Conservation (phyloP, 2,888 invertebrate species). For the Margaritifera margaritifera region DNA sequence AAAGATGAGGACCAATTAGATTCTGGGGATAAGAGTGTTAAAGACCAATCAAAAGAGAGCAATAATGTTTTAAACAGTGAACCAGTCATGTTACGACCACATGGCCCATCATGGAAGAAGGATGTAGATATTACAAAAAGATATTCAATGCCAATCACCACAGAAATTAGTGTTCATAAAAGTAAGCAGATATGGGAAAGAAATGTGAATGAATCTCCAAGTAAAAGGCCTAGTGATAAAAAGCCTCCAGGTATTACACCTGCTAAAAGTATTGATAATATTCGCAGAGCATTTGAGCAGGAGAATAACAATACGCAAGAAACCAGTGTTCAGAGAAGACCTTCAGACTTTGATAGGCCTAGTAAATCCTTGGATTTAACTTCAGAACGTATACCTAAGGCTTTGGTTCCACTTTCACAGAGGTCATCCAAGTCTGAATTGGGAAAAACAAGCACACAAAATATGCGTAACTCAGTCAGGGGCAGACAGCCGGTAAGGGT, state of each 20-base stretch:
- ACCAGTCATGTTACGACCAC: no score
- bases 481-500: no score
- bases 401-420: no score
- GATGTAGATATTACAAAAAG: no score
- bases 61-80: constrained; percentile 31
- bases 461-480: no score
- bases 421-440: no score
- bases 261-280: constrained; percentile 31
- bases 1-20: constrained; percentile 40
- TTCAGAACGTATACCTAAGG: no score
- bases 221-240: constrained; percentile 17
- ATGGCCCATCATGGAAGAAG: no score
- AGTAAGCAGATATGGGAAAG: constrained; percentile 30
- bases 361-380: constrained; percentile 11
- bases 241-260: constrained; percentile 24
- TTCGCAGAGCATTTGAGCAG: constrained; percentile 37
- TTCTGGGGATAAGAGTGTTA: constrained; percentile 39
- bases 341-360: constrained; percentile 12
- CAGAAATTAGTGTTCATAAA: no score
- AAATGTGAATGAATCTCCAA: constrained; percentile 31
- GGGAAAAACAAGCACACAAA: no score
- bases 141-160: no score
- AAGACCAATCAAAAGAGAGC: constrained; percentile 39
- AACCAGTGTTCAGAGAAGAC: constrained; percentile 16
- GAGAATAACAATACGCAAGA: constrained; percentile 32